phyloP scores from a whole-genome alignment of 2,113 vertebrate species.

The Hirundichthys speculiger region DNA sequence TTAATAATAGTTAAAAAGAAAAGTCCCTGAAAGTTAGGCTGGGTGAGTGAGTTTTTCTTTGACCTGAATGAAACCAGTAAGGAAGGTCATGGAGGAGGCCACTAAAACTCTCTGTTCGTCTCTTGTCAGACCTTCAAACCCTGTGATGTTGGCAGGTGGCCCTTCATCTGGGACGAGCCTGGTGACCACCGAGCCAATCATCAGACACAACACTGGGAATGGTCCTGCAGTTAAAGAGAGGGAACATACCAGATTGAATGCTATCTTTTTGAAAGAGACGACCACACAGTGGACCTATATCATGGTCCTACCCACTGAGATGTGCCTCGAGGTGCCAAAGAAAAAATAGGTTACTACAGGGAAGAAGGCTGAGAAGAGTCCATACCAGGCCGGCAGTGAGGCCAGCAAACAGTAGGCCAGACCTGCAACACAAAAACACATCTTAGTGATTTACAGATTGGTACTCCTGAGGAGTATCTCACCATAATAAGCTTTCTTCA shows the following conservation, averaged over 20 bases:
- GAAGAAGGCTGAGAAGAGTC: slow-evolving; percentile 93
- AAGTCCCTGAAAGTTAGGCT: not conserved
- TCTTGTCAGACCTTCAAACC: slow-evolving; percentile 65
- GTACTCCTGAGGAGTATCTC: no score
- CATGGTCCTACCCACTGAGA: slow-evolving; percentile 89
- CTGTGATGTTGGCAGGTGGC: slow-evolving; percentile 48
- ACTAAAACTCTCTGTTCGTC: slow-evolving; percentile 83
- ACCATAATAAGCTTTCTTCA: no score
- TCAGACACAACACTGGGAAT: slow-evolving; percentile 91
- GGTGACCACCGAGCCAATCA: slow-evolving; percentile 88
- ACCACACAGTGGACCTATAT: not conserved
- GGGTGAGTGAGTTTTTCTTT: not conserved
- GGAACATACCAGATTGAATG: not conserved
- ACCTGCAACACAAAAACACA: slow-evolving; percentile 75
- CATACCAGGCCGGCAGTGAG: slow-evolving; percentile 87
- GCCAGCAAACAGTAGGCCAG: slow-evolving; percentile 92
- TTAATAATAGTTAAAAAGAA: not conserved
- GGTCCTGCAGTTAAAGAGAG: slow-evolving; percentile 71
- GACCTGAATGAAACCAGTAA: slow-evolving; percentile 92
- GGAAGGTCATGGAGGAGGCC: slow-evolving; percentile 87
- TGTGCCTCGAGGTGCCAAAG: slow-evolving; percentile 93
- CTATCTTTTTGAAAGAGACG: no score
- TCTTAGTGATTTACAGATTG: not conserved
- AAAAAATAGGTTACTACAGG: slow-evolving; percentile 91
- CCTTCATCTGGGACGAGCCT: slow-evolving; percentile 75